These are phyloP conservation scores for Cichlasoma orientale DNA, from an alignment of 2,797 vertebrate species.

Conservation along the genomic window DNA sequence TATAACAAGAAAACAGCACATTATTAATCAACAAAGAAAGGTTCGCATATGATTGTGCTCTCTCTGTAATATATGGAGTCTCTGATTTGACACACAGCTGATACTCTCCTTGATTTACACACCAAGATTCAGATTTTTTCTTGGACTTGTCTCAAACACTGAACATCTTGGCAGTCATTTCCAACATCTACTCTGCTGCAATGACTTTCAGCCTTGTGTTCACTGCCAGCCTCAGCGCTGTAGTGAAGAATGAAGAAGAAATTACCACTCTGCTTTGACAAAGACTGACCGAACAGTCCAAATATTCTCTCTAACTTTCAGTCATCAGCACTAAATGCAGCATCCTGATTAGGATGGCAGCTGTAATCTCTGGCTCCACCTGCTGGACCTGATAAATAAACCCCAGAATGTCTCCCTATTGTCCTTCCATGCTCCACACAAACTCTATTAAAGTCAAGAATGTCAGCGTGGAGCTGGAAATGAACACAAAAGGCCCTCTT, in stretches of 20 bases:
- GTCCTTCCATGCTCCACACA: background rate
- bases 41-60: background rate
- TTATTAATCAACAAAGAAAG: background rate
- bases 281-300: background rate
- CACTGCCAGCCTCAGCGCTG: background rate
- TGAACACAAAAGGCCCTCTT: background rate
- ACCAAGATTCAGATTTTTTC: background rate
- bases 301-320: background rate
- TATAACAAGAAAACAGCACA: background rate
- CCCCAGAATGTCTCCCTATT: background rate
- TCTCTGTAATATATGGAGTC: background rate
- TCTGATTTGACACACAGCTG: background rate
- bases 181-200: background rate
- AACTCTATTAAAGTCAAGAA: background rate
- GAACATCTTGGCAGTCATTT: conserved; percentile 2
- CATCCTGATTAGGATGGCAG: background rate
- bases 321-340: conserved; percentile 12
- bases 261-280: background rate
- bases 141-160: background rate
- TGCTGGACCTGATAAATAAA: conserved; percentile 41
- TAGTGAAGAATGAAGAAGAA: background rate
- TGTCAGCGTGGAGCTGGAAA: background rate
- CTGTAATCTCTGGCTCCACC: conserved; percentile 62
- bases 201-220: background rate
- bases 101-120: background rate